A percentile compares a stretch with the other conserved stretches of the same genome.
Conservation (phyloP, 2,888 invertebrate species). For the Drosophila fungiperda region DNA sequence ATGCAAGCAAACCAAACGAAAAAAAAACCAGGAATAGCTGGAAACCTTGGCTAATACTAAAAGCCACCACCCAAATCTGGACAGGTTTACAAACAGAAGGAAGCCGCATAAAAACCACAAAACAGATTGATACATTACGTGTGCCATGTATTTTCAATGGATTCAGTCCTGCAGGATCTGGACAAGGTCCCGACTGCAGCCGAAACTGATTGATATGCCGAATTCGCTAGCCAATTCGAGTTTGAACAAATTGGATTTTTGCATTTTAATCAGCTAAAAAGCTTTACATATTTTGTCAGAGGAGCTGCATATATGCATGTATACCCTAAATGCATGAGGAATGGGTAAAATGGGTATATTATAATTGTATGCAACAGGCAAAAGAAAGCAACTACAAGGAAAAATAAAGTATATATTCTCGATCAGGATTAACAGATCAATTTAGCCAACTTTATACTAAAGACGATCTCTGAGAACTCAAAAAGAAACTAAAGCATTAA, state of each 20-base stretch:
- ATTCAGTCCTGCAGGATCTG: slow-evolving; percentile 18
- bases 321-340: neutral
- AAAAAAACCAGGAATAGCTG: slow-evolving; percentile 39
- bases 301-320: slow-evolving; percentile 7
- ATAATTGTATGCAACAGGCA: neutral
- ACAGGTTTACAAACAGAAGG: slow-evolving; percentile 6
- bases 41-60: slow-evolving; percentile 42
- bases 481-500: neutral
- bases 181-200: slow-evolving; percentile 12
- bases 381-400: neutral
- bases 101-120: slow-evolving; percentile 59
- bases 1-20: neutral
- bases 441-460: neutral
- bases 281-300: slow-evolving; percentile 55
- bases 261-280: slow-evolving; percentile 77
- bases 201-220: slow-evolving; percentile 68
- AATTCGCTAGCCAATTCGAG: slow-evolving; percentile 60
- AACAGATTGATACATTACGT: slow-evolving; percentile 79
- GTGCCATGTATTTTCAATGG: slow-evolving; percentile 59
- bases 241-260: slow-evolving; percentile 73
- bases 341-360: neutral
- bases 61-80: slow-evolving; percentile 22
- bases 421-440: neutral
- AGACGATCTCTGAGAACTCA: neutral
- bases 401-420: neutral